Evolutionary conservation across 2,888 invertebrate genomes (phyloP).

Genomic region (Eupeodes luniger): DNA sequence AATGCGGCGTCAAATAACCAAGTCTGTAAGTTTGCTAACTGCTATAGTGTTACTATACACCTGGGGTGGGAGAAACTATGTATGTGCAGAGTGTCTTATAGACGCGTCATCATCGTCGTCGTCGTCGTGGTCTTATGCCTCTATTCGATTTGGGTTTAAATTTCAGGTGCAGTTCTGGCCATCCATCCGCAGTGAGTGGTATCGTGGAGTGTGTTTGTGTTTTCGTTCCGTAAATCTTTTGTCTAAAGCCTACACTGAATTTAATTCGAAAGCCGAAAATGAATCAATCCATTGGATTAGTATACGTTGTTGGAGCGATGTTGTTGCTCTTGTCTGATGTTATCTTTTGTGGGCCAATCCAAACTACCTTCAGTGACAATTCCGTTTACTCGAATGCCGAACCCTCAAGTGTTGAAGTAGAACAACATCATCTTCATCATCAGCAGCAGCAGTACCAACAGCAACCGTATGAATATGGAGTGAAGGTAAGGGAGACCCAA

Average conservation of each 20-base stretch:
- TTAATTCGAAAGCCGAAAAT: slow-evolving; percentile 31
- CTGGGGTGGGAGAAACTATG: slow-evolving; percentile 49
- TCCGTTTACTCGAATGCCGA: slow-evolving; percentile 55
- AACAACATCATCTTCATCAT: neutral
- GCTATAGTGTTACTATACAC: too few species aligned
- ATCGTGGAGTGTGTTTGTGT: neutral
- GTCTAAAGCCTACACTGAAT: neutral
- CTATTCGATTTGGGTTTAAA: slow-evolving; percentile 43
- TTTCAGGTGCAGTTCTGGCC: slow-evolving; percentile 59
- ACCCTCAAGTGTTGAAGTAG: slow-evolving; percentile 32
- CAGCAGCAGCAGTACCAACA: neutral
- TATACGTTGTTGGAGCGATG: slow-evolving; percentile 56
- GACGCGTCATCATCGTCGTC: neutral
- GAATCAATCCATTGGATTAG: slow-evolving; percentile 44
- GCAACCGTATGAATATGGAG: too few species aligned
- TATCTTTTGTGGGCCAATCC: slow-evolving; percentile 59
- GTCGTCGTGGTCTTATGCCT: slow-evolving; percentile 35
- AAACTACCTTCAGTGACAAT: slow-evolving; percentile 46
- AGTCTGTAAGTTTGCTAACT: neutral
- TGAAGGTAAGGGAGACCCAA: neutral
- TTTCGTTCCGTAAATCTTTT: neutral
- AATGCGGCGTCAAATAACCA: slow-evolving; percentile 17
- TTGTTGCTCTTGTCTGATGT: slow-evolving; percentile 64
- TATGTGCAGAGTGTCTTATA: slow-evolving; percentile 6
- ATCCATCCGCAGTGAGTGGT: slow-evolving; percentile 20